Conservation (phyloP, 2,113 vertebrate species). For the Ceratotherium simum region DNA sequence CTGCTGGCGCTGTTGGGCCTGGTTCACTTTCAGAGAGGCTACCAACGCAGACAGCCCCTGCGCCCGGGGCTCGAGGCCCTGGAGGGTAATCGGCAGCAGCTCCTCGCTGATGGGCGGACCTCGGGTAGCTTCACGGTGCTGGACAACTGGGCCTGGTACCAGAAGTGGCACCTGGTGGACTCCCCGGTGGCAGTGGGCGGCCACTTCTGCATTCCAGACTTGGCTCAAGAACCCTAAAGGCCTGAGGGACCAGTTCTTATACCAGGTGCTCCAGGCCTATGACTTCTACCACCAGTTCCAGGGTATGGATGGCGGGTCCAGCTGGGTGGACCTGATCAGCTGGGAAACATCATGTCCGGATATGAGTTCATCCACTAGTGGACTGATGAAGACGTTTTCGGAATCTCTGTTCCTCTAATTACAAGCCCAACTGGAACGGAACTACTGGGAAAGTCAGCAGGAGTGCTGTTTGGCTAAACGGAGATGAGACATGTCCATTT, state of each 20-base stretch:
- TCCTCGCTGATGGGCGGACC: conserved; percentile 60
- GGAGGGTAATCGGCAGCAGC: conserved; percentile 85
- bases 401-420: conserved; percentile 92
- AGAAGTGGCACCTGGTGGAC: conserved; percentile 82
- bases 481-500: conserved; percentile 92
- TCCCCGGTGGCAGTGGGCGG: conserved; percentile 89
- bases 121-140: conserved; percentile 85
- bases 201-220: conserved; percentile 84
- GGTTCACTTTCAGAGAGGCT: conserved; percentile 88
- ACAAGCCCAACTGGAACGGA: conserved; percentile 93
- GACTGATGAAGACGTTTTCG: conserved; percentile 91
- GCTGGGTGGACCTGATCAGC: conserved; percentile 93
- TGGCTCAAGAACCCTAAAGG: conserved; percentile 90
- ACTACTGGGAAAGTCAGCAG: conserved; percentile 94
- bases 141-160: conserved; percentile 91
- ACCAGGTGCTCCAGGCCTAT: conserved; percentile 94
- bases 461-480: conserved; percentile 94
- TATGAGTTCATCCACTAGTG: conserved; percentile 92
- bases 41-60: conserved; percentile 77
- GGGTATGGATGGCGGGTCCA: conserved; percentile 90
- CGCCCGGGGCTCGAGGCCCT: conserved; percentile 86
- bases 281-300: conserved; percentile 92
- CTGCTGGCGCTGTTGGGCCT: conserved; percentile 88
- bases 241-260: conserved; percentile 94
- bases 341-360: conserved; percentile 94